Base-by-base conservation (phyloP, 2,113 vertebrate species). In the Actenoides hombroni region DNA sequence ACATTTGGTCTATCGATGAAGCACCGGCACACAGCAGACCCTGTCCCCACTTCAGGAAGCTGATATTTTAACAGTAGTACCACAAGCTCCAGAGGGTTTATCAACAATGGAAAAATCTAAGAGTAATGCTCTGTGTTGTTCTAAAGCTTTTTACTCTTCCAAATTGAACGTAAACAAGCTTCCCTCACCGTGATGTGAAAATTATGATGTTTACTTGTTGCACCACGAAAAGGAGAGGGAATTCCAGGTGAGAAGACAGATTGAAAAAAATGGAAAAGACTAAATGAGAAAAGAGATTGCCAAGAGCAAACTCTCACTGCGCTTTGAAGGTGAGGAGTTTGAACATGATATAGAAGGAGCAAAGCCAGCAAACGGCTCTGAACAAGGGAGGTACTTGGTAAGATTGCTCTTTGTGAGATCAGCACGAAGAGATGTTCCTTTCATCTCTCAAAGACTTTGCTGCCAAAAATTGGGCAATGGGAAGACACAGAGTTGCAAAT, bases 241-340 rank as follows among this genome's bases (percentile, higher is more conserved):
- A 95, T 88, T 86, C 86, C 77, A 93, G 65, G 90, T 81, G 56
- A 86, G 80, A 89, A 86, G 64, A 86, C 31, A 86, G 71, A 77
- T 3, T 48, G 51, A 65, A 93, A 95, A 76, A 76, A 48, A 20
- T 16, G 35, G 8, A 40, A 33, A 68, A 79, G 21, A 77, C 78
- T 42, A 94, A 94, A 90, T n/a, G 53, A 96, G 84, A 79, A 90
- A 78, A 39, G 15, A 90, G 60, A 92, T 78, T 75, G 90, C 92
- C 87, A 79, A 86, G 73, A 96, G 90, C 86, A 91, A 95, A 90
- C 76, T 88, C 56, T 10, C 67, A 70, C 63, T 35, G 42, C 3
- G 48, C 94, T 97, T 93, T 95, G 90, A 96, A 96, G 90, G 42
- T 86, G 73, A 93, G 68, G 76, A 92, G 86, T 96, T 81, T 84